Conservation (phyloP, 2,888 invertebrate species). For the Drosophila borealis region DNA sequence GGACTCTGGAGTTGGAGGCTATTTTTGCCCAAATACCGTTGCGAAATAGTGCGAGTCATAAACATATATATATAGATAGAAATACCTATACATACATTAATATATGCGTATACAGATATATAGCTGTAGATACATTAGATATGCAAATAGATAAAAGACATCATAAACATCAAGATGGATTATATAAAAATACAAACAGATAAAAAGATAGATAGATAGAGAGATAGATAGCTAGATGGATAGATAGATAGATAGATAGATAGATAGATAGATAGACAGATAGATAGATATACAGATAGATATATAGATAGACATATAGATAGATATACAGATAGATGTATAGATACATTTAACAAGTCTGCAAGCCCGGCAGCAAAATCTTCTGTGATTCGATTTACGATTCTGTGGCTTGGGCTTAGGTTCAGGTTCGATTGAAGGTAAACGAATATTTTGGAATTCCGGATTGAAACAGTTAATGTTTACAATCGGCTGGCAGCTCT, state of each 20-base stretch:
- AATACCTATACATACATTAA: no score
- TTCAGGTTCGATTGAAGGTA: no score
- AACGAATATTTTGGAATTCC: no score
- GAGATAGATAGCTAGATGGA: background rate
- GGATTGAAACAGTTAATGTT: no score
- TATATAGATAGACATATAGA: background rate
- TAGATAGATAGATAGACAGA: background rate
- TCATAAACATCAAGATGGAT: background rate
- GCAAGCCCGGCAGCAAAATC: no score
- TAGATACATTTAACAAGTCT: background rate
- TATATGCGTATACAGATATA: background rate
- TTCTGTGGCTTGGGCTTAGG: no score
- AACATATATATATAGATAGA: background rate
- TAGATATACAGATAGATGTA: background rate
- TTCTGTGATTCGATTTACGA: no score
- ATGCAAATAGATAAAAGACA: background rate
- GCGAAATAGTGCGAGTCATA: conserved; percentile 5
- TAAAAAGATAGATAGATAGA: background rate
- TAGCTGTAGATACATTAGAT: background rate
- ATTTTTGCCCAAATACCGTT: conserved; percentile 20
- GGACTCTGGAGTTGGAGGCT: conserved; percentile 12
- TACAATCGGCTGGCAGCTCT: no score
- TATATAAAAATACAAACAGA: background rate
- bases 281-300: background rate
- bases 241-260: background rate